Conservation (phyloP, 2,797 vertebrate genomes). For the Heliangelus exortis region DNA sequence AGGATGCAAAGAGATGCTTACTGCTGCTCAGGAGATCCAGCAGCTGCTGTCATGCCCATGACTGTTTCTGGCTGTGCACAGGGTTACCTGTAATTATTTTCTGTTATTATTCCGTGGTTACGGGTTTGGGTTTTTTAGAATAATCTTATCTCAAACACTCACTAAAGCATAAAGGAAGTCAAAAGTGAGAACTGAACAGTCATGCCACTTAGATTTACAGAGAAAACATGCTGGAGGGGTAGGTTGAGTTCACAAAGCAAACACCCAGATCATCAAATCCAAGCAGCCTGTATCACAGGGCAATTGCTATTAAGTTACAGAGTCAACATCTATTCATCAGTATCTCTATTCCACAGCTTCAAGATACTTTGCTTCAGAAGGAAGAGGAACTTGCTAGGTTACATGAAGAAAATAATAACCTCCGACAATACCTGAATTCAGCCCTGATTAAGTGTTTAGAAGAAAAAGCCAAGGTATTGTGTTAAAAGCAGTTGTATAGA, state of each 20-base stretch:
- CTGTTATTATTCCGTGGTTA: conserved; percentile 35
- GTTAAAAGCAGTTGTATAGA: background rate
- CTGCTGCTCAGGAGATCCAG: background rate
- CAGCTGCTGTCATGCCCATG: background rate
- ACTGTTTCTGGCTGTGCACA: conserved; percentile 43
- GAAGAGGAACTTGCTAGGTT: conserved; percentile 92
- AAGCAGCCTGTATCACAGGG: conserved; percentile 48
- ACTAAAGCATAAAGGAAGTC: conserved; percentile 57
- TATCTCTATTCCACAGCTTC: conserved; percentile 83
- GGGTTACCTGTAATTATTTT: conserved; percentile 33
- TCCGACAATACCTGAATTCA: conserved; percentile 90
- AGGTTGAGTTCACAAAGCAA: conserved; percentile 66
- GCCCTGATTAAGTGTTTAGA: conserved; percentile 89
- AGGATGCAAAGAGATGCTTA: background rate
- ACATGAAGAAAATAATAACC: conserved; percentile 92
- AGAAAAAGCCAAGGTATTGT: conserved; percentile 88
- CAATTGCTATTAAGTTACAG: conserved; percentile 71
- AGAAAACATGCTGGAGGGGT: conserved; percentile 36
- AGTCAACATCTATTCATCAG: conserved; percentile 73
- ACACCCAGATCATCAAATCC: conserved; percentile 52
- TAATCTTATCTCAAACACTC: conserved; percentile 57
- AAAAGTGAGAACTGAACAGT: conserved; percentile 67
- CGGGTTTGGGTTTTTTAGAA: background rate
- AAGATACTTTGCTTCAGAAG: conserved; percentile 91
- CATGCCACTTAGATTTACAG: conserved; percentile 30